Conservation (phyloP, 2,113 vertebrate species). For the Grammomys dolichurus region DNA sequence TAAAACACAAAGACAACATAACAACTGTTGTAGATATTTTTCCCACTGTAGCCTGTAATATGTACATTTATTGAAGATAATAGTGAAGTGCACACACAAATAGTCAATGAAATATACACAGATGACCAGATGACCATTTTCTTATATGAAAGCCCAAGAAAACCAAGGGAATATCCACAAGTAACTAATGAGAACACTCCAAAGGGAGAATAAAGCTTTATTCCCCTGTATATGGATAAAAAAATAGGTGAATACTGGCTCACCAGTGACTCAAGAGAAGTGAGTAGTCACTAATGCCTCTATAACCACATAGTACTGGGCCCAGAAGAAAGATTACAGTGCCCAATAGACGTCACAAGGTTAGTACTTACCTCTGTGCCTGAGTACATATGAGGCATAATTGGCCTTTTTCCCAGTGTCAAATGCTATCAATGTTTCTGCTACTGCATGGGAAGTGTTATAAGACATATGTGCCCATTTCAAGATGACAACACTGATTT, state of each 20-base stretch:
- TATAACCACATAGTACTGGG: not conserved
- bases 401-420: not conserved
- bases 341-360: not conserved
- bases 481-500: not conserved
- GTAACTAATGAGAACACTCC: not conserved
- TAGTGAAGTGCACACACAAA: not conserved
- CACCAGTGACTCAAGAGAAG: not conserved
- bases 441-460: not conserved
- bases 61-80: conserved; percentile 24
- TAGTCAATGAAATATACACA: not conserved
- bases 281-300: not conserved
- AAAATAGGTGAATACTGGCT: not conserved
- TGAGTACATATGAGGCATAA: not conserved
- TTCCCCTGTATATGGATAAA: not conserved
- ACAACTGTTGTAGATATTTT: not conserved
- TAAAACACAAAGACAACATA: not conserved
- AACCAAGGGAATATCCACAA: not conserved
- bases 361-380: not conserved
- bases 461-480: not conserved
- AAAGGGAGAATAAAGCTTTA: not conserved
- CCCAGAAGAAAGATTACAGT: not conserved
- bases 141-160: not conserved
- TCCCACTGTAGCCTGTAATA: not conserved
- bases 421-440: not conserved
- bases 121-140: not conserved